Base-by-base conservation (phyloP, 2,888 invertebrate species). In the Rotaria sp. region DNA sequence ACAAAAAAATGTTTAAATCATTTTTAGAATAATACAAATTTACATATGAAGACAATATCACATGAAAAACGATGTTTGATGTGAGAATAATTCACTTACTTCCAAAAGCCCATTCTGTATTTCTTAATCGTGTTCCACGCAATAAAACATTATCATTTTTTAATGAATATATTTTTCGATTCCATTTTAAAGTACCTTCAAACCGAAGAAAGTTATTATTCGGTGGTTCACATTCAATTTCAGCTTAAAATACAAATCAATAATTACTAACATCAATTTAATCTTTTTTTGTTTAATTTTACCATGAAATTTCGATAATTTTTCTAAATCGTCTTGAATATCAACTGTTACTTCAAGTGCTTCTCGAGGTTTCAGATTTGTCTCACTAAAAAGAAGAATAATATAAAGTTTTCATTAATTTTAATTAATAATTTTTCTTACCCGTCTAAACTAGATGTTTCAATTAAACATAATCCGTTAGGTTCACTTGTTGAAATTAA, bases 371-470 rank as follows among this genome's bases (percentile, higher is more conserved):
- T 99, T 99, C 90, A 99, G 93, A 93, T 99, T 99, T 88, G 99
- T 99, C 93, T 99, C 97, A 50, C 96, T 96, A 92, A 13, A 92
- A 88, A 74, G n/a, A n/a, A n/a, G n/a, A n/a, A n/a, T n/a, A n/a
- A 35, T 13, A 67, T 21, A 35, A 84, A 86, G 38, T 86, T 84
- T 18, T 86, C 4, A 5, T 30, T 18, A 26, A 67, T 35, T 21
- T 18, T 55, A 45, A 15, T 86, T n/a, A 1, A 11, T 30, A 80
- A 52, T 7, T 24, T 50, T 10, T 4, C 38, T n/a, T 55, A 85
- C 45, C 99, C 99, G 92, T 99, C 99, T 89, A 99, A 93, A 92
- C 99, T 99, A 86, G 98, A 97, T 87, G 99, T 99, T 93, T 99
- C 99, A 90, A 99, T 97, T 92, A 97, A 99, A 92, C 98, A 98